Evolutionary conservation across 1,140 invertebrate species (phyloP), one percentile per base, ranked within the genome.

Genomic region (Drosophila bocki): DNA sequence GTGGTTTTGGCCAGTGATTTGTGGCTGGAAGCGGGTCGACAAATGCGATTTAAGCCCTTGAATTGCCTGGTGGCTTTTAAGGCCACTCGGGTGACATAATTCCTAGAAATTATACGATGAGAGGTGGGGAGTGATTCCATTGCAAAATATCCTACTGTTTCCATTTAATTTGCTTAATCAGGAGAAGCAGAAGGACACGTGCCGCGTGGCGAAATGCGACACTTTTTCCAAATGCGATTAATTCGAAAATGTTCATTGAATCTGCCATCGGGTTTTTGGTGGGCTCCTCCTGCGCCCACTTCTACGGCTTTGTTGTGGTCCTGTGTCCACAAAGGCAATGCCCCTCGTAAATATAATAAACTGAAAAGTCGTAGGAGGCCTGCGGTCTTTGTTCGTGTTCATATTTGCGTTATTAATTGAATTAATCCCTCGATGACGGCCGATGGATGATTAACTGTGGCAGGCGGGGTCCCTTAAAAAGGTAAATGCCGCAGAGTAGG

Each of bases 171-270:
- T 72, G 51, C 37, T 74, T 82, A 80, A 82, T 63, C 63, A 82
- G 69, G 50, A 45, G 60, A 7, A 64, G 41, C 12, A 42, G 44
- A 45, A 19, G 32, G 42, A 33, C 75, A 79, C 74, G 77, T 61
- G 59, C 56, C 53, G 26, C 32, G 33, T 62, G 19, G 42, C 68
- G 83, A 64, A 80, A 87, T 80, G 41, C 69, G 77, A 88, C 58
- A 87, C 83, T 77, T 60, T 63, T 72, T 45, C 13, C 39, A 67
- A 81, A 70, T 64, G 57, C 75, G 60, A 84, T 85, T 77, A 87
- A 87, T 82, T 87, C 72, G 53, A 59, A 77, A 65, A 78, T 41
- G 64, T 85, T 78, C 75, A 78, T 57, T 81, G 53, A 85, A 70
- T 69, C 35, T 37, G 29, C 37, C 33, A 53, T 60, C 39, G 19